Evolutionary conservation across 1,140 invertebrate species (phyloP), one percentile per base, ranked within the genome.

Genomic region (Drosophila setifemur): DNA sequence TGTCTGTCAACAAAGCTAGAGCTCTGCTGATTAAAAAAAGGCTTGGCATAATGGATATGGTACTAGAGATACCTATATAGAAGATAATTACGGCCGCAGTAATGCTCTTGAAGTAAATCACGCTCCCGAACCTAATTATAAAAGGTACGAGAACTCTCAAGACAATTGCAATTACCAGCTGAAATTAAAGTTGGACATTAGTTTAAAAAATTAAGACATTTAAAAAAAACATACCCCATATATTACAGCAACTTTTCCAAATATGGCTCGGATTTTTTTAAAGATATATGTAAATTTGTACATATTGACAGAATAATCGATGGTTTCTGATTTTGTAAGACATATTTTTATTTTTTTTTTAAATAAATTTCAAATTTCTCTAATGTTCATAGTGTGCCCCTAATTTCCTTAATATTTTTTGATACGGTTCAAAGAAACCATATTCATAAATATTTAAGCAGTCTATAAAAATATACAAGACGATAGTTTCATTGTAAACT

Each of bases 91-190:
- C 26, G 1, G 44, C 0, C 0, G 6, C 4, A 16, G 25, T 9
- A 3, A 33, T 21, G 7, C 23, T 16, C 12, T 26, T 3, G 4
- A 18, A 16, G 7, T 3, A 25, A 8, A 23, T 26, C 16, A 26
- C 21, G 12, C 1, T 21, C 14, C 33, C 19, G 5, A 29, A 28
- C 1, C 2, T 21, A 0, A 29, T 6, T 19, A 37, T 31, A 2
- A 21, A 26, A 0, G 39, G 29, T 29, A 71, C 2, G 4, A 47
- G 35, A 6, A 81, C 44, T 3, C 72, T 37, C 9, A 75, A 2
- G 5, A 54, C 42, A n/a, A 48, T 14, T 1, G 52, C 76, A 37
- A 63, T 4, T 1, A 66, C 5, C 0, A 75, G 5, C 76, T 79
- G 11, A 2, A 29, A 7, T 0, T 23, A 9, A 12, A 8, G 7